Percentiles rank a stretch among this genome's conserved stretches.
Conservation (phyloP, 2,113 vertebrate species). For the Brachyhypopomus occidentalis region DNA sequence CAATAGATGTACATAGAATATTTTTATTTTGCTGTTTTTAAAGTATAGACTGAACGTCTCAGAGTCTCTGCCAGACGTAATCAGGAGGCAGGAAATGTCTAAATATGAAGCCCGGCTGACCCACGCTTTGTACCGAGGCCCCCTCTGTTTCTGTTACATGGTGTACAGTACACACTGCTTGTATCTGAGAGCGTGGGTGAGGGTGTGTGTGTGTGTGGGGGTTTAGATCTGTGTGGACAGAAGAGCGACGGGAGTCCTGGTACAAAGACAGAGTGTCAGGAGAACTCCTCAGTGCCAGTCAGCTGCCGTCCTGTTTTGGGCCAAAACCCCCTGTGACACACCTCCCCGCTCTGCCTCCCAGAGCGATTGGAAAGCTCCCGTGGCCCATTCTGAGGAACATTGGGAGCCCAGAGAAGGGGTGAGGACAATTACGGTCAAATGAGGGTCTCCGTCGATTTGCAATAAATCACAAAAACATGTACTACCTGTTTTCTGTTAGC, state of each 20-base stretch:
- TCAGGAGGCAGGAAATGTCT: slow-evolving; percentile 44
- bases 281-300: neutral
- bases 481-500: slow-evolving; percentile 47
- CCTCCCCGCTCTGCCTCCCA: too few relatives aligned
- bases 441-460: slow-evolving; percentile 18
- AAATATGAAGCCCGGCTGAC: slow-evolving; percentile 1
- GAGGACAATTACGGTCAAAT: slow-evolving; percentile 8
- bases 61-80: slow-evolving; percentile 39
- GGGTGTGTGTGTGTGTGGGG: slow-evolving; percentile 21
- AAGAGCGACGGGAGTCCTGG: too few relatives aligned
- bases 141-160: slow-evolving; percentile 64
- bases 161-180: slow-evolving; percentile 46
- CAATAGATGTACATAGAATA: slow-evolving; percentile 37
- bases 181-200: slow-evolving; percentile 21
- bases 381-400: neutral
- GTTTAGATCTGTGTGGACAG: neutral
- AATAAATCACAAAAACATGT: slow-evolving; percentile 38
- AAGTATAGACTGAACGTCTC: slow-evolving; percentile 22
- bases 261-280: too few relatives aligned
- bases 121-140: slow-evolving; percentile 40
- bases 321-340: too few relatives aligned
- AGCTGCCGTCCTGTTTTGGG: neutral
- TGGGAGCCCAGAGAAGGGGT: neutral
- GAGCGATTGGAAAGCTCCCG: too few relatives aligned
- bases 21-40: slow-evolving; percentile 30